Conservation (phyloP, 2,797 vertebrate genomes). For the Pseudochaenichthys georgianus region DNA sequence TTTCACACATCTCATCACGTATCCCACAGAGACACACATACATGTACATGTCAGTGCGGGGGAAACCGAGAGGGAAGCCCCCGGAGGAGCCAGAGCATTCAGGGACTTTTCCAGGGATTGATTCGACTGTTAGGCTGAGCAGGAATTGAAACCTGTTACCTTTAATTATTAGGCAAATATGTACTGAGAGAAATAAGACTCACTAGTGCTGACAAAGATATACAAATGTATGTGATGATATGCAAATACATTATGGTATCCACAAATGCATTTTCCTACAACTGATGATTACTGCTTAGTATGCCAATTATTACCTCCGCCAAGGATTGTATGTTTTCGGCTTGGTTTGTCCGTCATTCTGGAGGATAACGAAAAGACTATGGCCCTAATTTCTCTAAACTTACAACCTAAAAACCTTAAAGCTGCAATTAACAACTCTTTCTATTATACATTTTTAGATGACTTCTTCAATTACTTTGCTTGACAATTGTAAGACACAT, state of each 20-base stretch:
- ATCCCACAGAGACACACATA: conserved; percentile 53
- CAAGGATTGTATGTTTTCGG: too few relatives aligned
- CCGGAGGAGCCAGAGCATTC: conserved; percentile 30
- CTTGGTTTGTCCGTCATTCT: too few relatives aligned
- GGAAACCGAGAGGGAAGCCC: conserved; percentile 47
- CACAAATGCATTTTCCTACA: conserved; percentile 1
- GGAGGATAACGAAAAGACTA: too few relatives aligned
- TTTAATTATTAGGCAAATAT: conserved; percentile 11
- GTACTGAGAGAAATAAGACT: neutral
- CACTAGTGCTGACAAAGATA: neutral
- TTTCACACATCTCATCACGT: conserved; percentile 72
- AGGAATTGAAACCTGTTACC: conserved; percentile 21
- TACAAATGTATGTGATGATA: neutral
- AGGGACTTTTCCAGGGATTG: conserved; percentile 10
- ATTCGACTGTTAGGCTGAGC: conserved; percentile 10
- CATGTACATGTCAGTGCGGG: conserved; percentile 48
- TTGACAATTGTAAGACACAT: neutral
- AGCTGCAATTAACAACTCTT: too few relatives aligned
- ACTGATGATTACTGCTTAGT: conserved; percentile 25
- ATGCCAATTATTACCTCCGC: conserved; percentile 1
- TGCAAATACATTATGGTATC: conserved; percentile 27
- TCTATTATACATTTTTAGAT: too few relatives aligned
- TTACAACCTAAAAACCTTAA: too few relatives aligned
- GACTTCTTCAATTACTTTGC: too few relatives aligned
- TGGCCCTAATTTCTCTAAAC: too few relatives aligned